Base-by-base conservation (phyloP, 2,797 vertebrate genomes). In the Alauda arvensis region DNA sequence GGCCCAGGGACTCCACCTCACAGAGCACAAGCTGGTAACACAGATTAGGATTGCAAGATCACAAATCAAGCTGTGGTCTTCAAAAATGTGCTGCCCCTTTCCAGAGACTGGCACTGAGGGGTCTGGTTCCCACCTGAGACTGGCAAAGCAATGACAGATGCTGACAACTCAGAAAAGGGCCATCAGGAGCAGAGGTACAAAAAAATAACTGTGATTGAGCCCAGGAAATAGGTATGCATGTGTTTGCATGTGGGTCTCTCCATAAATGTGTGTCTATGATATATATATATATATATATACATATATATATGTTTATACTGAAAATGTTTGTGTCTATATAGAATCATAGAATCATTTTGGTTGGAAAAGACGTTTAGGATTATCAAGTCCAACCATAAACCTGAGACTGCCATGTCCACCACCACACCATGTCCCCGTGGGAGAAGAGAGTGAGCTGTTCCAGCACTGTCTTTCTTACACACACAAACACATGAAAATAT, bases 151-250 rank as follows among this genome's bases (percentile, higher is more conserved):
- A 40, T 49, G 34, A 80, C 46, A 65, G 49, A 77, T 77, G 29
- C 34, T 83, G 62, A 24, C 3, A 19, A 24, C 12, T 51, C 67
- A 59, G 39, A 72, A 23, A 75, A 72, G 12, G 24, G 39, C 10
- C 49, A 70, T 24, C 45, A 70, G 37, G 12, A 84, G 12, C 1
- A 79, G 28, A 66, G 12, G 49, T 21, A 77, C 28, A 42, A 77
- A 87, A 87, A 39, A 57, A n/a, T 9, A 25, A 24, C 5, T 62
- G 31, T 43, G 31, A 76, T 16, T 24, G 48, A 53, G 34, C 57
- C 52, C 7, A 6, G 9, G 28, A 86, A 56, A 68, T 3, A 46
- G 37, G 3, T 26, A 55, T 1, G 3, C 10, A 25, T 1, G 2
- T 13, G 6, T 42, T 14, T 34, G 18, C 7, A 6, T 5, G 4